These are phyloP conservation scores for Acrobasis consociella DNA, from an alignment of 2,888 invertebrate species.

Conservation along the genomic window DNA sequence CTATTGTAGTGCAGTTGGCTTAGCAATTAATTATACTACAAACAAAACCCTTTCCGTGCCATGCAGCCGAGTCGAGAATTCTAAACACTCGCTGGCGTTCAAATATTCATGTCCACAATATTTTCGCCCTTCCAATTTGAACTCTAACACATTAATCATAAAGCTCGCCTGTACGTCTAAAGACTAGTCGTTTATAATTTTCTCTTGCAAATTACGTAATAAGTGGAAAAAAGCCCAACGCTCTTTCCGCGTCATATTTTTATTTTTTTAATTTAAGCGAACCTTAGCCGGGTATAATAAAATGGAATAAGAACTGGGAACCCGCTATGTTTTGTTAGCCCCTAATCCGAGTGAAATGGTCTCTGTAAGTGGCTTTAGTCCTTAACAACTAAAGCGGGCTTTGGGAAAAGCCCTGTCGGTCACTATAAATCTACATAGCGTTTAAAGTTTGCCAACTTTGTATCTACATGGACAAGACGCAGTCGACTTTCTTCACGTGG, in stretches of 20 bases:
- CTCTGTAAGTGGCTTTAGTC: conserved; percentile 1
- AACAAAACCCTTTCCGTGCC: conserved; percentile 12
- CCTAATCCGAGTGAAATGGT: conserved; percentile 11
- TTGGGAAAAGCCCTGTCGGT: conserved; percentile 1
- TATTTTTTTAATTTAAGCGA: neutral
- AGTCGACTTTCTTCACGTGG: neutral
- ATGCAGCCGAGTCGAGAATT: conserved; percentile 16
- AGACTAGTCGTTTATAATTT: conserved; percentile 15
- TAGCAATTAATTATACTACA: conserved; percentile 13
- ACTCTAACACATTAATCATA: conserved; percentile 12
- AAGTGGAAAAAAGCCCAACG: conserved; percentile 7
- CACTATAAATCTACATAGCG: conserved; percentile 14
- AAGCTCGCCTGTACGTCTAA: neutral
- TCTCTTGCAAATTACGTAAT: conserved; percentile 6
- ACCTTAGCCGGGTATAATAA: neutral
- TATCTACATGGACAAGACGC: neutral
- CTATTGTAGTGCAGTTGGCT: neutral
- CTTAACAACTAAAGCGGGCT: conserved; percentile 7
- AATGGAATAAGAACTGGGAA: neutral
- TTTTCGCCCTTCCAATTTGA: conserved; percentile 7
- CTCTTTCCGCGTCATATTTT: neutral
- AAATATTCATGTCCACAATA: conserved; percentile 12
- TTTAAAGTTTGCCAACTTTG: conserved; percentile 1
- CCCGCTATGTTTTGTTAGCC: conserved; percentile 4
- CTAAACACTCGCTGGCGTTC: conserved; percentile 10